phyloP scores from a whole-genome alignment of 2,113 vertebrate species.

The Clarias batrachus region DNA sequence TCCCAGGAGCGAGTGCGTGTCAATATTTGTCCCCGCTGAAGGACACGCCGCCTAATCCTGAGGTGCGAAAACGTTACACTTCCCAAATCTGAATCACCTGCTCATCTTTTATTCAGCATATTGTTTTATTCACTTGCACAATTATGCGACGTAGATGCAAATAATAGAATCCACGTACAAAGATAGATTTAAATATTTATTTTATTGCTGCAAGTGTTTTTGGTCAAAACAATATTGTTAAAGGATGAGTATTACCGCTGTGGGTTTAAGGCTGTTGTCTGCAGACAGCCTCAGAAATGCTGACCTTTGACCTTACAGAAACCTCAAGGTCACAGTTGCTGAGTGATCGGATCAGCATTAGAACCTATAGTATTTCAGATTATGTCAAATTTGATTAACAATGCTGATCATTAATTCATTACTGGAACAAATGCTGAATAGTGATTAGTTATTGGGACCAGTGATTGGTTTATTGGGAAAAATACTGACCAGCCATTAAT shows the following conservation, averaged over 20 bases:
- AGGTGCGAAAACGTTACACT: background rate
- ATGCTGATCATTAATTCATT: background rate
- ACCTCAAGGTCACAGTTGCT: background rate
- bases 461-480: background rate
- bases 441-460: background rate
- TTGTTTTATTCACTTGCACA: constrained; percentile 1
- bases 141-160: background rate
- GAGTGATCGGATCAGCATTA: background rate
- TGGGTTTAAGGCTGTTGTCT: background rate
- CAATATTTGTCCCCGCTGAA: constrained; percentile 75
- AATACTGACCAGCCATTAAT: no score
- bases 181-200: background rate
- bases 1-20: constrained; percentile 75
- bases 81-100: constrained; percentile 1
- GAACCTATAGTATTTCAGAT: background rate
- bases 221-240: background rate
- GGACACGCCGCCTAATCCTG: constrained; percentile 4
- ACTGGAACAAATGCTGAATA: background rate
- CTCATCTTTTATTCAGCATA: constrained; percentile 14
- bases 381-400: background rate
- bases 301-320: constrained; percentile 4
- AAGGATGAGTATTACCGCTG: background rate
- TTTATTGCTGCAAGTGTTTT: background rate
- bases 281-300: background rate
- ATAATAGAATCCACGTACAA: background rate